phyloP scores from a whole-genome alignment of 1,140 invertebrate species.

The Drosophila subobscura region DNA sequence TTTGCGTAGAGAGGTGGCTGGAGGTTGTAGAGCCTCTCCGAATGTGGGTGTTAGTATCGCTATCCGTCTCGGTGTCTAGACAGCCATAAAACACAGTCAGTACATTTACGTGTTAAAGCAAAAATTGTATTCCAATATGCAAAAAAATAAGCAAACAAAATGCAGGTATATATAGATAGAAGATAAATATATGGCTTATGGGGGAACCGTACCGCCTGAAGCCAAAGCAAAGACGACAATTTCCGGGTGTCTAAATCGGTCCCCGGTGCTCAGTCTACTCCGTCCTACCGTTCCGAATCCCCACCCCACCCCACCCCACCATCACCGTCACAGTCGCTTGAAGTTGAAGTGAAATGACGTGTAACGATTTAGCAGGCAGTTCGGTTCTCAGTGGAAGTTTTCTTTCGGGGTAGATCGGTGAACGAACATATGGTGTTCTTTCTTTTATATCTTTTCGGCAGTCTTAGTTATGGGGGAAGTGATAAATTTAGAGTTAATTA shows the following conservation, averaged over 20 bases:
- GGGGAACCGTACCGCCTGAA: constrained; percentile 25
- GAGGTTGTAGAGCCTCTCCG: background rate
- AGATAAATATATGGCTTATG: constrained; percentile 12
- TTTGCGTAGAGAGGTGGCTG: constrained; percentile 3
- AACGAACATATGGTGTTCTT: background rate
- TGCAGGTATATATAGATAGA: constrained; percentile 1
- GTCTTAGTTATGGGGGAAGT: no score
- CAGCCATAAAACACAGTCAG: constrained; percentile 27
- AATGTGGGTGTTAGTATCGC: constrained; percentile 23
- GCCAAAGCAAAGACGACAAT: constrained; percentile 58
- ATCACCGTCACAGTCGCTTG: constrained; percentile 48
- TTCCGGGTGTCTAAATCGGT: constrained; percentile 76
- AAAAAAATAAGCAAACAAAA: constrained; percentile 25
- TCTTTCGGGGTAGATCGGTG: constrained; percentile 18
- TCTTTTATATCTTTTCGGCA: no score
- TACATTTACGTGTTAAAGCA: constrained; percentile 25
- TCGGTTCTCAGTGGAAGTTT: background rate
- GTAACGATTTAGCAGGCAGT: constrained; percentile 33
- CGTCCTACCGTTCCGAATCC: constrained; percentile 1
- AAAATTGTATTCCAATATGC: constrained; percentile 43
- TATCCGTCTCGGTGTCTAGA: constrained; percentile 25
- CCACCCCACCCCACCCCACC: background rate
- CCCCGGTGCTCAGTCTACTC: constrained; percentile 21
- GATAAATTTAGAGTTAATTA: no score
- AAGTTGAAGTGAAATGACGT: constrained; percentile 60